Percentiles rank a stretch among this genome's conserved stretches.
Conservation (phyloP, 2,888 invertebrate genomes). For the Apamea epomidion region DNA sequence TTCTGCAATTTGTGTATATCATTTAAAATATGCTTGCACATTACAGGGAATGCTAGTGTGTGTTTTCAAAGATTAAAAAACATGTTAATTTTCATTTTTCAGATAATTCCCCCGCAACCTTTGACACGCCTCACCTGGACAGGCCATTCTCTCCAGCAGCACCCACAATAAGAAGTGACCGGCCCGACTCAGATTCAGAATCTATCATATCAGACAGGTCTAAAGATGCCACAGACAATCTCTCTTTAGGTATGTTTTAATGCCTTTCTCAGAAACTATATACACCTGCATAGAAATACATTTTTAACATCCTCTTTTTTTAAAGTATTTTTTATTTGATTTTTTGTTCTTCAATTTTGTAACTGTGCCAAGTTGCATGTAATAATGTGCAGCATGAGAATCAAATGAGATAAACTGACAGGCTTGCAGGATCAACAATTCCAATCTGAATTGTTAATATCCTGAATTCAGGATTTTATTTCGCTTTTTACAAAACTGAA, state of each 20-base stretch:
- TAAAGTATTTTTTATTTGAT: not conserved
- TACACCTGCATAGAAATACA: not conserved
- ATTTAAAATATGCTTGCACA: not conserved
- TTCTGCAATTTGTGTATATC: not conserved
- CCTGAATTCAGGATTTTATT: not conserved
- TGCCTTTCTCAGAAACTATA: not conserved
- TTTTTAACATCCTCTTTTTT: not conserved
- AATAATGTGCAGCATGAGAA: not conserved
- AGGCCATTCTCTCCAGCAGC: slow-evolving; percentile 80
- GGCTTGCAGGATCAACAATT: not conserved
- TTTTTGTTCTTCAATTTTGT: not conserved
- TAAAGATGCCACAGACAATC: slow-evolving; percentile 83
- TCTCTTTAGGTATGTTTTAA: slow-evolving; percentile 81
- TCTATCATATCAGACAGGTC: slow-evolving; percentile 70
- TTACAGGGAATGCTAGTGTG: not conserved
- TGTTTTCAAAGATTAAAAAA: not conserved
- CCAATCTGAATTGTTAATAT: not conserved
- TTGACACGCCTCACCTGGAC: slow-evolving; percentile 95
- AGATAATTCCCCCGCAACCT: slow-evolving; percentile 97
- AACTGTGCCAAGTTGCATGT: not conserved
- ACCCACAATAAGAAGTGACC: slow-evolving; percentile 70
- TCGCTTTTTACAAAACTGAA: not conserved
- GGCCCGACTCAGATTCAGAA: slow-evolving; percentile 62
- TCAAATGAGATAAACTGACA: not conserved
- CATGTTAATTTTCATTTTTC: slow-evolving; percentile 65